phyloP scores from a whole-genome alignment of 2,113 vertebrate genomes.

The Periophthalmodon schlosseri region DNA sequence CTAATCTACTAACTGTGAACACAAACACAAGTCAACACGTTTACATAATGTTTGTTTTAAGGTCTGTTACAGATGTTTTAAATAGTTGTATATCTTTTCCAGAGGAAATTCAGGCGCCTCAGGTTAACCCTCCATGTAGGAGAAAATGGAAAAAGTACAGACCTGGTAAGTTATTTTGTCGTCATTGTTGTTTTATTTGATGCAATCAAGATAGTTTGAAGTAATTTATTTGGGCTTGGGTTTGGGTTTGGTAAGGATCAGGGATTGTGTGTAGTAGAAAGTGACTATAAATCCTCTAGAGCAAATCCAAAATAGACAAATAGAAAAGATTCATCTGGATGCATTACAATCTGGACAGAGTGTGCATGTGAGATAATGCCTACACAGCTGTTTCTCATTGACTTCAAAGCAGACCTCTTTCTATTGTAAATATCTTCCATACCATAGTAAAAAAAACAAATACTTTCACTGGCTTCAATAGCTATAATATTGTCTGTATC shows the following conservation, averaged over 20 bases:
- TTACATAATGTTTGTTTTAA: constrained; percentile 48
- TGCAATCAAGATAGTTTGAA: not conserved
- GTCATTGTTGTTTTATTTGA: constrained; percentile 9
- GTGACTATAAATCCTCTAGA: not conserved
- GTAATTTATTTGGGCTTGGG: not conserved
- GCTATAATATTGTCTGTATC: not conserved
- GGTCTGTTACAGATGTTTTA: constrained; percentile 17
- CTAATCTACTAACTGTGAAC: constrained; percentile 7
- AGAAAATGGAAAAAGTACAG: constrained; percentile 73
- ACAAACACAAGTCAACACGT: constrained; percentile 9
- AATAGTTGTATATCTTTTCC: constrained; percentile 48
- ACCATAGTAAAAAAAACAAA: constrained; percentile 11
- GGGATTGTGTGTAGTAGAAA: not conserved
- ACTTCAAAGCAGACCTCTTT: constrained; percentile 44
- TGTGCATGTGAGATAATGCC: constrained; percentile 37
- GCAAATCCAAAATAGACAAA: constrained; percentile 7
- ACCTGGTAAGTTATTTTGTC: constrained; percentile 75
- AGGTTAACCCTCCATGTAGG: constrained; percentile 87
- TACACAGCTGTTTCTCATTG: constrained; percentile 62
- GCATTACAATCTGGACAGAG: constrained; percentile 53
- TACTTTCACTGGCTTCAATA: not conserved
- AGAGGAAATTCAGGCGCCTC: constrained; percentile 87
- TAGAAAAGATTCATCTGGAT: constrained; percentile 46
- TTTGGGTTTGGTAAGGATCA: not conserved
- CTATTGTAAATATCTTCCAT: constrained; percentile 8